phyloP scores from a whole-genome alignment of 2,113 vertebrate species.

The Trinectes maculatus region DNA sequence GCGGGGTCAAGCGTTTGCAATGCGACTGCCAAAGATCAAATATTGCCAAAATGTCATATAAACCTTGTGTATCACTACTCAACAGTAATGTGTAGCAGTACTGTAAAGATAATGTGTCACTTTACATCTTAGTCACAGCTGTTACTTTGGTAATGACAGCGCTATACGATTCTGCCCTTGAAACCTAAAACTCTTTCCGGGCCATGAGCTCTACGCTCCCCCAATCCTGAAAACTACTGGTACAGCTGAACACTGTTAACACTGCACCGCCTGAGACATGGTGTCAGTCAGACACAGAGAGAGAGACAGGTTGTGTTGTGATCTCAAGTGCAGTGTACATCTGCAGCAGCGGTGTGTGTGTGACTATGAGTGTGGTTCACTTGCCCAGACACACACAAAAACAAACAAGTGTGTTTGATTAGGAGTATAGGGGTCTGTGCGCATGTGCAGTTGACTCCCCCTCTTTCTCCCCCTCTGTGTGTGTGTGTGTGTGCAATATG shows the following conservation, averaged over 20 bases:
- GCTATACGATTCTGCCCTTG: slow-evolving; percentile 69
- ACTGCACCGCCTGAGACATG: slow-evolving; percentile 18
- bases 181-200: slow-evolving; percentile 54
- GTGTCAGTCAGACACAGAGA: slow-evolving; percentile 26
- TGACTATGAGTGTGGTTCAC: not conserved
- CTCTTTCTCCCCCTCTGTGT: not conserved
- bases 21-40: slow-evolving; percentile 43
- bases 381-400: not conserved
- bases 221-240: slow-evolving; percentile 59
- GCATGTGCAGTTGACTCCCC: not conserved
- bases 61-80: slow-evolving; percentile 51
- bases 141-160: slow-evolving; percentile 67
- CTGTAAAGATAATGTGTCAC: slow-evolving; percentile 59
- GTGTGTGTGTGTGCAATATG: slow-evolving; percentile 10
- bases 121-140: slow-evolving; percentile 67
- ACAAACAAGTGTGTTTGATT: not conserved
- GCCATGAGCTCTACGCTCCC: slow-evolving; percentile 42
- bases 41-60: slow-evolving; percentile 45
- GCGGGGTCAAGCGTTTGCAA: too few relatives aligned
- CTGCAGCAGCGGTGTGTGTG: slow-evolving; percentile 32
- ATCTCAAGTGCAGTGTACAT: slow-evolving; percentile 54
- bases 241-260: slow-evolving; percentile 45
- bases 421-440: not conserved
- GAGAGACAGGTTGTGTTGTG: slow-evolving; percentile 25
- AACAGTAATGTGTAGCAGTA: slow-evolving; percentile 46